phyloP scores from a whole-genome alignment of 2,113 vertebrate genomes.

The Saguinus midas region DNA sequence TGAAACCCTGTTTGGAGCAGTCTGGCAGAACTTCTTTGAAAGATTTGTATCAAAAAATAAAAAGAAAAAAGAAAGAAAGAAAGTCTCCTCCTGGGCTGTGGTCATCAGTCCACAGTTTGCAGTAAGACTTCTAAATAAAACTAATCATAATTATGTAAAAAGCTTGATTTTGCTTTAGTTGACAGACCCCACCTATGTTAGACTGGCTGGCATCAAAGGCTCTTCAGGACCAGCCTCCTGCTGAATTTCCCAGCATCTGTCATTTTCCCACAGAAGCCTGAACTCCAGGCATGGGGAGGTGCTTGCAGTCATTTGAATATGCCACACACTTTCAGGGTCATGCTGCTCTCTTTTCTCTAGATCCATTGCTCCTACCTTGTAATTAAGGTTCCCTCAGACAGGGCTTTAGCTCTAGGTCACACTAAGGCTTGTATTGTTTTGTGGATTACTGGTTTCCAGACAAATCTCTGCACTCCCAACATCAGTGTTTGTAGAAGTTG shows the following conservation, averaged over 20 bases:
- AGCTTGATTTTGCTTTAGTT: neutral
- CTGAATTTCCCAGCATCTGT: neutral
- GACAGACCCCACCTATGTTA: neutral
- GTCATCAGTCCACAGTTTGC: neutral
- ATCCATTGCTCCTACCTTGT: neutral
- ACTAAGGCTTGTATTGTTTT: neutral
- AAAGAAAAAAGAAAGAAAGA: too few relatives aligned
- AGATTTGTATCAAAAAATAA: too few relatives aligned
- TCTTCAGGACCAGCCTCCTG: neutral
- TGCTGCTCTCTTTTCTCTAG: neutral
- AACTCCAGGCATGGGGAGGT: neutral
- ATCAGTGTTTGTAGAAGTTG: neutral
- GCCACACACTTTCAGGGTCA: neutral
- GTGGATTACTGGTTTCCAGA: neutral
- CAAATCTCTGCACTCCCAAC: neutral
- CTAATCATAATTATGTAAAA: neutral
- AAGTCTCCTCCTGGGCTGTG: neutral
- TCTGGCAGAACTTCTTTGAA: neutral
- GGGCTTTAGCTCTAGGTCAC: neutral
- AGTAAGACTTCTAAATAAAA: neutral
- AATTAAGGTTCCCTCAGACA: neutral
- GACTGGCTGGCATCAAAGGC: neutral
- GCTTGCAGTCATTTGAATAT: rapidly evolving
- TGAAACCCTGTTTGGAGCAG: neutral
- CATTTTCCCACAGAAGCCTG: neutral